phyloP scores from a whole-genome alignment of 2,797 vertebrate genomes.

The Acropternis orthonyx region DNA sequence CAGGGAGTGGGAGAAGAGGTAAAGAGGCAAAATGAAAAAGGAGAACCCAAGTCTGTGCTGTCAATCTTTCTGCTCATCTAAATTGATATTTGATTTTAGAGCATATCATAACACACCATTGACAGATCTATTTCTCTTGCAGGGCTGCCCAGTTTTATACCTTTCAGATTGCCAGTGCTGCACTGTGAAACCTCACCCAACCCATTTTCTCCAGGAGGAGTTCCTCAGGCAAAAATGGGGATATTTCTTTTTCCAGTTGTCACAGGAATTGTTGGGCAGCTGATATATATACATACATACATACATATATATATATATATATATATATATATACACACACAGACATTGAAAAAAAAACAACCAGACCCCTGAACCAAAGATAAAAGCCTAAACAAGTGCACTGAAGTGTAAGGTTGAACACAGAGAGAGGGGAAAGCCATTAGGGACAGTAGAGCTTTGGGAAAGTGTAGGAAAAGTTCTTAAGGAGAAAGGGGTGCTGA shows the following conservation, averaged over 20 bases:
- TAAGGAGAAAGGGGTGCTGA: not conserved
- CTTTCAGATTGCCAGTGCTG: not conserved
- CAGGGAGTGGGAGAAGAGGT: not conserved
- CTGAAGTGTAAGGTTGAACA: conserved; percentile 47
- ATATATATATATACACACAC: not conserved
- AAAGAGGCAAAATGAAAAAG: not conserved
- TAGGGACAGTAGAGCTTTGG: conserved; percentile 14
- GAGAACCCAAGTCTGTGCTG: not conserved
- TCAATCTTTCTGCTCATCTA: not conserved
- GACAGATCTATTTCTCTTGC: not conserved
- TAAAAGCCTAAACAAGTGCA: conserved; percentile 30
- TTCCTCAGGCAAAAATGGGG: not conserved
- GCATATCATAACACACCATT: not conserved
- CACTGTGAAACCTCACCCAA: not conserved
- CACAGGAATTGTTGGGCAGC: not conserved
- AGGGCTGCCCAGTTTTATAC: not conserved
- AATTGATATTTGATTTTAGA: not conserved
- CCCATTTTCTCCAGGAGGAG: not conserved
- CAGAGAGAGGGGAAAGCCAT: conserved; percentile 48
- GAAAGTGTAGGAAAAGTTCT: conserved; percentile 23
- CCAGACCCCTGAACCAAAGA: conserved; percentile 17
- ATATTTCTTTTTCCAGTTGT: not conserved
- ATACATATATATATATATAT: not conserved
- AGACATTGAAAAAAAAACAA: not conserved
- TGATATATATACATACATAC: not conserved